A percentile compares a stretch with the other conserved stretches of the same genome.
Evolutionary conservation across 2,113 vertebrate genomes (phyloP).

Genomic region (Aleadryas rufinucha): DNA sequence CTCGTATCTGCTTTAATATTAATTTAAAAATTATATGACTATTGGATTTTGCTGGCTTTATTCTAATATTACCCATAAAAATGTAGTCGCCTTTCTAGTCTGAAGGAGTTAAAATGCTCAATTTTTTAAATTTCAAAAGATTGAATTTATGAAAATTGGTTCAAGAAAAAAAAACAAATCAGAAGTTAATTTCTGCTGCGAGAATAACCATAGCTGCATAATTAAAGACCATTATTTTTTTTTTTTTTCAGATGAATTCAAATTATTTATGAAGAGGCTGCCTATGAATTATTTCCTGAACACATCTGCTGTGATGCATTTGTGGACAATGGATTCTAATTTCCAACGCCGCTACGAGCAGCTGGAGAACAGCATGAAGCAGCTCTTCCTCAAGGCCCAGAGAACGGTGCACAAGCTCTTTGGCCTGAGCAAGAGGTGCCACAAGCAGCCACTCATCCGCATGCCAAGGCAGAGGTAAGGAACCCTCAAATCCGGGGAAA

Average conservation of each 20-base stretch:
- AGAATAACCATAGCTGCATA: neutral
- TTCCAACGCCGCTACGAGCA: conserved; percentile 93
- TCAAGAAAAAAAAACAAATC: neutral
- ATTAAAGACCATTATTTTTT: neutral
- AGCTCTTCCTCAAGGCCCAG: conserved; percentile 87
- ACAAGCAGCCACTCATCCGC: conserved; percentile 88
- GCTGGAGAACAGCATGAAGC: conserved; percentile 87
- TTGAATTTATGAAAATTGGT: neutral
- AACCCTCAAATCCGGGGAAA: no score
- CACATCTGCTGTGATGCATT: conserved; percentile 85
- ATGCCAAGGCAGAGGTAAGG: conserved; percentile 88
- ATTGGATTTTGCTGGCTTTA: neutral
- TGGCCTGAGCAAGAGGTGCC: conserved; percentile 94
- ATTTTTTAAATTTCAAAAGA: neutral
- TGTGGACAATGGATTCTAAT: conserved; percentile 91
- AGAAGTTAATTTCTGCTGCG: neutral
- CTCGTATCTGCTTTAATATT: neutral
- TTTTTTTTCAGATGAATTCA: conserved; percentile 89
- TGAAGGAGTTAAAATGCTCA: neutral
- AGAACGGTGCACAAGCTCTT: conserved; percentile 95
- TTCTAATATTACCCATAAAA: neutral
- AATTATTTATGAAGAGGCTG: conserved; percentile 88
- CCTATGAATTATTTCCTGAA: conserved; percentile 94
- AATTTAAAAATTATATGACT: neutral
- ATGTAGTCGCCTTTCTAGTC: neutral